A percentile compares a stretch with the other conserved stretches of the same genome.
phyloP scores from a whole-genome alignment of 64 coral and sea anemone genomes.

The Acropora yongei region DNA sequence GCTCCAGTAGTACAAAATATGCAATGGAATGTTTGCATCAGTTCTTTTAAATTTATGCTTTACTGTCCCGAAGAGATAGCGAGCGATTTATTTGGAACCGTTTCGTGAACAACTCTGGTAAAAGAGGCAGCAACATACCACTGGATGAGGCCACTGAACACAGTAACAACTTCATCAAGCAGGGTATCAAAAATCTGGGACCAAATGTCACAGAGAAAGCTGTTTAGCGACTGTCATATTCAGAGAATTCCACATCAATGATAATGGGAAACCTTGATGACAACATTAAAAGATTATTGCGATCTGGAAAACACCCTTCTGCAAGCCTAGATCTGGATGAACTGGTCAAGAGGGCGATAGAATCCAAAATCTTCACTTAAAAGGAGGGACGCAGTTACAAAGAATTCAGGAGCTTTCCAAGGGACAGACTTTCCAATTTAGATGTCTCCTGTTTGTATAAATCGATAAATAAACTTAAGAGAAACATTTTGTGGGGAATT shows the following conservation, averaged over 20 bases:
- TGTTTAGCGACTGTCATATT: slow-evolving; percentile 30
- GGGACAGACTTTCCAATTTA: background rate
- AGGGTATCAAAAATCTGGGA: slow-evolving; percentile 58
- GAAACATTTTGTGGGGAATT: slow-evolving; percentile 20
- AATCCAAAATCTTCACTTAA: slow-evolving; percentile 36
- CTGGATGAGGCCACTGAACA: slow-evolving; percentile 66
- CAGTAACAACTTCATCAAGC: slow-evolving; percentile 58
- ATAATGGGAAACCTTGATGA: slow-evolving; percentile 54
- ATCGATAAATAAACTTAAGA: slow-evolving; percentile 58
- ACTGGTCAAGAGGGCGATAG: slow-evolving; percentile 43
- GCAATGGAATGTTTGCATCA: slow-evolving; percentile 19
- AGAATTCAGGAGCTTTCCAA: slow-evolving; percentile 22
- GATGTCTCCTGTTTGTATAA: slow-evolving; percentile 27
- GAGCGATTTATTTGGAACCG: slow-evolving; percentile 51
- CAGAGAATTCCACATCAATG: slow-evolving; percentile 22
- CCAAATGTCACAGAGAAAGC: slow-evolving; percentile 64
- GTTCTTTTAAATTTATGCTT: slow-evolving; percentile 30
- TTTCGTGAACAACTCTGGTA: slow-evolving; percentile 35
- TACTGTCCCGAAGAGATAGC: slow-evolving; percentile 25
- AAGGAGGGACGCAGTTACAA: background rate
- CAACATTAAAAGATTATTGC: background rate
- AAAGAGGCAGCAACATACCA: slow-evolving; percentile 59
- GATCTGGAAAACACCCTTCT: slow-evolving; percentile 38
- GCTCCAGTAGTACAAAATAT: slow-evolving; percentile 39
- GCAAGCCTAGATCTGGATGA: slow-evolving; percentile 16